Evolutionary conservation across 2,797 vertebrate species (phyloP), one percentile per base, ranked within the genome.

Genomic region (Anguilla megastoma): DNA sequence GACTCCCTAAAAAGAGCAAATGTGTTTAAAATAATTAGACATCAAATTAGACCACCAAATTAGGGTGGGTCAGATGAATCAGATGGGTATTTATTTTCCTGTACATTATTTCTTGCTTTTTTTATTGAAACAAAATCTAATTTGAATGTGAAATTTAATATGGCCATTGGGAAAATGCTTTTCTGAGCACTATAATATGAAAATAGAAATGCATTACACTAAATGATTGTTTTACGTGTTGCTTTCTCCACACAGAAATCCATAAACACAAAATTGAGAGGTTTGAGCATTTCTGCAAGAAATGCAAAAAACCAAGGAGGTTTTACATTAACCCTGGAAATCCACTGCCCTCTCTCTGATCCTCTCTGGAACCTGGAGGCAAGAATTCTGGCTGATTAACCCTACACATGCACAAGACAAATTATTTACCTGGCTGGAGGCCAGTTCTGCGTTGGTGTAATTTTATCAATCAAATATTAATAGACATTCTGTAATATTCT

Each of bases 331-430:
- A 16, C 12, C 54, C 79, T 0, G 79, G 79, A 66, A 50, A 84
- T n/a, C 87, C 87, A 52, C 83, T 88, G 18, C 87, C 87, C 0
- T 85, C 48, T n/a, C 10, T 24, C 0, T 88, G 83, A 88, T 10
- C 9, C 63, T 85, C 24, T 10, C 48, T 10, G 24, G 33, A 33
- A 3, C 36, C 30, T 7, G 30, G 54, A 36, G 27, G 2, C 83
- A 33, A 27, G n/a, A 50, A 45, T 45, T 3, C 48, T 33, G 52
- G 83, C 83, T 30, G 16, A 27, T 84, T 27, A 84, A 16, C 27
- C 83, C 83, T 56, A 7, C 24, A 50, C 50, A 3, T 33, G 21
- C 45, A 52, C 21, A 54, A 54, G 9, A 27, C 50, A 56, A 56
- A 56, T 27, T 16, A 50, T 27, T n/a, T 52, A 30, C 16, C 52